Percentiles rank a stretch among this genome's conserved stretches.
phyloP scores from a whole-genome alignment of 2,888 invertebrate genomes.

The Heliothis peltigera region DNA sequence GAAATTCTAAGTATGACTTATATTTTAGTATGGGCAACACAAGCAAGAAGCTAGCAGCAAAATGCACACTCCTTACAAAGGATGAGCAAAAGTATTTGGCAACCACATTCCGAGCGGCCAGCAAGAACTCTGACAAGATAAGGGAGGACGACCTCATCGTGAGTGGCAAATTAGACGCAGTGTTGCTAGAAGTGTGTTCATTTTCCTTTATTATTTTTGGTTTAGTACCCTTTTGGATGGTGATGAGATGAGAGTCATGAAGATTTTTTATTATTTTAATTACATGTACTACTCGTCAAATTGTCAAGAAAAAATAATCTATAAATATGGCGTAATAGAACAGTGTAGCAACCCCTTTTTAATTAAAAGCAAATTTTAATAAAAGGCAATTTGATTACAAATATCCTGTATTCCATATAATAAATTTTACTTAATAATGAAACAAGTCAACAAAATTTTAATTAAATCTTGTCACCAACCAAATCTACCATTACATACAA shows the following conservation, averaged over 20 bases:
- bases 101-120: constrained; percentile 90
- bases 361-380: not conserved
- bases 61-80: constrained; percentile 91
- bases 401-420: too few relatives aligned
- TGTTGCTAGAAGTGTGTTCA: constrained; percentile 87
- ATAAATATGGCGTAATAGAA: too few relatives aligned
- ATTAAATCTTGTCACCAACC: constrained; percentile 58
- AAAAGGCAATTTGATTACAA: too few relatives aligned
- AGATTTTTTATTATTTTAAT: too few relatives aligned
- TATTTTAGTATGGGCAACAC: constrained; percentile 89
- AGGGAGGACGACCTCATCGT: constrained; percentile 92
- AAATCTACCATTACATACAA: constrained; percentile 66
- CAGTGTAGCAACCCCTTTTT: not conserved
- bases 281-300: too few relatives aligned
- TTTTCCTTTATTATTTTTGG: constrained; percentile 75
- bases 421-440: too few relatives aligned
- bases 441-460: too few relatives aligned
- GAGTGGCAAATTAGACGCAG: constrained; percentile 87
- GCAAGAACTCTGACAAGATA: constrained; percentile 91
- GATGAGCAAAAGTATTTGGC: constrained; percentile 91
- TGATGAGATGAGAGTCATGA: constrained; percentile 59
- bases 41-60: constrained; percentile 91
- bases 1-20: not conserved
- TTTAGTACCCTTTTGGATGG: constrained; percentile 62
- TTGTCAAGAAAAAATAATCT: too few relatives aligned